Evolutionary conservation across 1,140 invertebrate species (phyloP).

Genomic region (Oncopodura yosiiana): DNA sequence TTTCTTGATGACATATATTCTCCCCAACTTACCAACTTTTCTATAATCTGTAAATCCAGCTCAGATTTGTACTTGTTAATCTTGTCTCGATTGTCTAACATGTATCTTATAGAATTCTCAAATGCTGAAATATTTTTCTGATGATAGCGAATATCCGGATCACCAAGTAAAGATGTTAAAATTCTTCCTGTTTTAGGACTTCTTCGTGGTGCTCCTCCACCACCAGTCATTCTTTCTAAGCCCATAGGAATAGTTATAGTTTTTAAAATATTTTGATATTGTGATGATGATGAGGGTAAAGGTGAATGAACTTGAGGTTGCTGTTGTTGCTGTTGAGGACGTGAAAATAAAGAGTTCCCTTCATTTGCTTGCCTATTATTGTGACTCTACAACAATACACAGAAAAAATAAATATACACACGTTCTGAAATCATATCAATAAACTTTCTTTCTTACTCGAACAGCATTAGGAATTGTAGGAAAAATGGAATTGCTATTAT

Average conservation of each 20-base stretch:
- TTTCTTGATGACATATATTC: no score
- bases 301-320: slow-evolving; percentile 1
- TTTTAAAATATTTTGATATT: no score
- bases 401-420: no score
- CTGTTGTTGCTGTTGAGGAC: no score
- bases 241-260: no score
- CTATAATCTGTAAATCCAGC: slow-evolving; percentile 20
- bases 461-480: neutral
- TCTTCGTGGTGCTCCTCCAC: slow-evolving; percentile 5
- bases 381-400: no score
- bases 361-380: no score
- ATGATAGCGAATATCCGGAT: slow-evolving; percentile 26
- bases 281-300: neutral
- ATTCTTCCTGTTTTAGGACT: slow-evolving; percentile 10
- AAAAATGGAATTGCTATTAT: neutral
- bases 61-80: slow-evolving; percentile 16
- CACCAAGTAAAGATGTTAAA: slow-evolving; percentile 14
- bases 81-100: slow-evolving; percentile 13
- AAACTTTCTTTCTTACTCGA: no score
- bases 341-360: no score
- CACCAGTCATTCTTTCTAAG: no score
- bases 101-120: slow-evolving; percentile 18
- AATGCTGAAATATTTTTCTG: slow-evolving; percentile 13
- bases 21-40: no score
- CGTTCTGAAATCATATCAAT: no score